phyloP scores from a whole-genome alignment of 2,797 vertebrate genomes.

The Oophaga sylvatica region DNA sequence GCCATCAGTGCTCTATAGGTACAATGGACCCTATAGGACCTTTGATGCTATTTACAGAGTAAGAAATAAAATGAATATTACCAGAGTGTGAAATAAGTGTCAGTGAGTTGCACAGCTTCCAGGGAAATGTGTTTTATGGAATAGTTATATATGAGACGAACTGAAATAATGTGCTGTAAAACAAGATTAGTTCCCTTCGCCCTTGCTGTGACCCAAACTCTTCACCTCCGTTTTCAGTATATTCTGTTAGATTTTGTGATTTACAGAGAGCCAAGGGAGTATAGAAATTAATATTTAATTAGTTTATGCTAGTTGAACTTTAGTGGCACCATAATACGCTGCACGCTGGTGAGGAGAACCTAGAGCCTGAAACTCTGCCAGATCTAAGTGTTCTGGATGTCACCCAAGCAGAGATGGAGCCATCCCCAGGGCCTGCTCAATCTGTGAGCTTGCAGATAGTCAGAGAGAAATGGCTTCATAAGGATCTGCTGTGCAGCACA shows the following conservation, averaged over 20 bases:
- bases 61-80: background rate
- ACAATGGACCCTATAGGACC: too few relatives aligned
- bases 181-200: constrained; percentile 7
- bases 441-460: constrained; percentile 43
- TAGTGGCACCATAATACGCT: constrained; percentile 36
- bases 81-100: background rate
- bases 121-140: constrained; percentile 8
- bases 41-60: background rate
- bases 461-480: constrained; percentile 44
- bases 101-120: background rate
- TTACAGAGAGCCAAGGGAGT: constrained; percentile 38
- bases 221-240: fast-evolving
- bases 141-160: background rate
- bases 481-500: constrained; percentile 28
- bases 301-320: constrained; percentile 53
- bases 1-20: too few relatives aligned
- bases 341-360: constrained; percentile 42
- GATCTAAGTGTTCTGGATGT: constrained; percentile 56
- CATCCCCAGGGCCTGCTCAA: constrained; percentile 31
- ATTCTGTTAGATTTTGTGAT: constrained; percentile 36
- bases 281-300: constrained; percentile 58
- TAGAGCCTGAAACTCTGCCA: constrained; percentile 46
- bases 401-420: constrained; percentile 53
- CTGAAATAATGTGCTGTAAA: constrained; percentile 18
- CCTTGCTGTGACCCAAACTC: constrained; percentile 35